Conservation (phyloP, 2,888 invertebrate genomes). For the Dolomedes plantarius region DNA sequence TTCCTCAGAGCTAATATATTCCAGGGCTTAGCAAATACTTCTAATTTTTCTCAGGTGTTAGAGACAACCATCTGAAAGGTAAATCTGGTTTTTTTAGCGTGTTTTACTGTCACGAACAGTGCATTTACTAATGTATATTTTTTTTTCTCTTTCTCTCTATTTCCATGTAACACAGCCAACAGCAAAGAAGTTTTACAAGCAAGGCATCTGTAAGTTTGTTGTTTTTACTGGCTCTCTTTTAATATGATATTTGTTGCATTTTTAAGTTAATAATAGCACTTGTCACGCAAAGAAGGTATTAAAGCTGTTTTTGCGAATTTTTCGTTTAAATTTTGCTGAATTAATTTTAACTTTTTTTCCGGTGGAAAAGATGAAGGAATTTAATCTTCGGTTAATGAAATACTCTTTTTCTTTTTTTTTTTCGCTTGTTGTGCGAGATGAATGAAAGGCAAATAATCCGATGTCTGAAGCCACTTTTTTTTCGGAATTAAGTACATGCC, state of each 20-base stretch:
- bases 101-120: background rate
- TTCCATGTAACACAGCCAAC: constrained; percentile 34
- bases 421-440: too few species aligned
- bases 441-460: background rate
- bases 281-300: constrained; percentile 22
- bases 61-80: background rate
- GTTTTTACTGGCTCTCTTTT: background rate
- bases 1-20: too few species aligned
- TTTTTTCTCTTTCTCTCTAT: background rate
- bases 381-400: background rate
- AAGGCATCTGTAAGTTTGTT: constrained; percentile 60
- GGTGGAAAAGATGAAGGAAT: background rate
- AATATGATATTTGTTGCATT: constrained; percentile 12
- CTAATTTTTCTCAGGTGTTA: background rate
- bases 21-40: background rate
- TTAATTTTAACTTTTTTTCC: background rate
- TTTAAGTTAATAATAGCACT: background rate
- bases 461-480: background rate
- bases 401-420: constrained; percentile 1
- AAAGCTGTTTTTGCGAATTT: background rate
- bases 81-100: background rate
- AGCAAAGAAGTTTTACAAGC: constrained; percentile 67
- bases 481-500: background rate
- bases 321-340: background rate
- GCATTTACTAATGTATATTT: background rate